A percentile compares a stretch with the other conserved stretches of the same genome.
Evolutionary conservation across 2,797 vertebrate genomes (phyloP).

Genomic region (Etheostoma nigrum): DNA sequence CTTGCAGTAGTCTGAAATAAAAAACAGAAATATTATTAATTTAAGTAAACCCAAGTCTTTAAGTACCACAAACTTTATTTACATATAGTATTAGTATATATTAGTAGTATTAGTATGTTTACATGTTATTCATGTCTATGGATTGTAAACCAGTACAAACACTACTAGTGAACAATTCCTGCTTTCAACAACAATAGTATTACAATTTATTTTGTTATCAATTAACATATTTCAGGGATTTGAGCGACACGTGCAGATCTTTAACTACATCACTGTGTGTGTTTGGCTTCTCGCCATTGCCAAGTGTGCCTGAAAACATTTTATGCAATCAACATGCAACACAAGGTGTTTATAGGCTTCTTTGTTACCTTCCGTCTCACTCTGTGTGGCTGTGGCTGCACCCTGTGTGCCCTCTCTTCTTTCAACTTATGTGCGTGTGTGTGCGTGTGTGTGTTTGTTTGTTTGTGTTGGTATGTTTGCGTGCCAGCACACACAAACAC

Average conservation of each 20-base stretch:
- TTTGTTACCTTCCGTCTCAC: constrained; percentile 56
- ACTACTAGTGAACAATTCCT: background rate
- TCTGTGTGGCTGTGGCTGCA: constrained; percentile 59
- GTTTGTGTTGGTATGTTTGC: background rate
- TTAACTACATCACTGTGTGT: background rate
- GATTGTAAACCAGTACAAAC: background rate
- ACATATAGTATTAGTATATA: background rate
- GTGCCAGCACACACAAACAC: constrained; percentile 74
- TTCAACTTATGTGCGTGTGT: constrained; percentile 41
- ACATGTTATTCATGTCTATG: background rate
- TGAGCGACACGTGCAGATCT: background rate
- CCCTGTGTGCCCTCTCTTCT: constrained; percentile 48
- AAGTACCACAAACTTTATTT: background rate
- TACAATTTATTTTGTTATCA: background rate
- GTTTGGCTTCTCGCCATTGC: background rate
- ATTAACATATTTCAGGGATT: background rate
- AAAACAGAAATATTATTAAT: constrained; percentile 3
- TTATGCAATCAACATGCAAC: constrained; percentile 49
- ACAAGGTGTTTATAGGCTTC: constrained; percentile 49
- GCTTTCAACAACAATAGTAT: background rate
- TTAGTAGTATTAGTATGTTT: background rate
- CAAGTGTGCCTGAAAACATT: constrained; percentile 32
- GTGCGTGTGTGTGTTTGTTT: background rate
- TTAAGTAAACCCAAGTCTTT: background rate
- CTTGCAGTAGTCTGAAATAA: background rate